Evolutionary conservation across 1,140 invertebrate species (phyloP), one percentile per base, ranked within the genome.

Genomic region (Plutomurus gul): DNA sequence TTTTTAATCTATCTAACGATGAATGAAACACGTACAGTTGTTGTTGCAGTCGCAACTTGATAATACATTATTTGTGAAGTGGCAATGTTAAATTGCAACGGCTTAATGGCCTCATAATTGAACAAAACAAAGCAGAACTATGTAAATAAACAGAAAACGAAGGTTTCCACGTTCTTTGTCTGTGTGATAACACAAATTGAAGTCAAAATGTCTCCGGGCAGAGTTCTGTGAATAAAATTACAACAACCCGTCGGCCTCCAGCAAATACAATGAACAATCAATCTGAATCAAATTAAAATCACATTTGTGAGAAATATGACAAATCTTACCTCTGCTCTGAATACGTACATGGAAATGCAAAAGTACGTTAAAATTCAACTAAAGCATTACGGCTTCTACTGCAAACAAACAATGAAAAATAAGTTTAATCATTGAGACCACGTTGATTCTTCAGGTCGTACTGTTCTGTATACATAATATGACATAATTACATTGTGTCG

Each of bases 231-330:
- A 65, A 25, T 33, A 33, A 65, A 65, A 65, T 65, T 65, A 30
- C 56, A 65, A 65, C 27, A 65, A 27, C 25, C 16, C 51, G 18
- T 65, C 56, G 56, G 36, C 30, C 56, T 65, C 30, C 56, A 65
- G 25, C 56, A 65, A 65, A 60, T 60, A 60, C 51, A n/a, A 49
- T n/a, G 30, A 65, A 65, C 56, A n/a, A 27, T 56, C 22, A 27
- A 5, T 56, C 22, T 65, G 5, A 65, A 65, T 65, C 39, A 43
- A 51, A 51, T 51, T 51, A 51, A 22, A 65, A 30, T 33, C 27
- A n/a, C 27, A 65, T 65, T 65, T 65, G 56, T 65, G 56, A 65
- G 36, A 51, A 51, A 51, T n/a, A n/a, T n/a, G n/a, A n/a, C n/a
- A n/a, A n/a, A n/a, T n/a, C n/a, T 43, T 10, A 43, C 39, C n/a